Conservation (phyloP, 2,888 invertebrate genomes). For the Apodemia zela region DNA sequence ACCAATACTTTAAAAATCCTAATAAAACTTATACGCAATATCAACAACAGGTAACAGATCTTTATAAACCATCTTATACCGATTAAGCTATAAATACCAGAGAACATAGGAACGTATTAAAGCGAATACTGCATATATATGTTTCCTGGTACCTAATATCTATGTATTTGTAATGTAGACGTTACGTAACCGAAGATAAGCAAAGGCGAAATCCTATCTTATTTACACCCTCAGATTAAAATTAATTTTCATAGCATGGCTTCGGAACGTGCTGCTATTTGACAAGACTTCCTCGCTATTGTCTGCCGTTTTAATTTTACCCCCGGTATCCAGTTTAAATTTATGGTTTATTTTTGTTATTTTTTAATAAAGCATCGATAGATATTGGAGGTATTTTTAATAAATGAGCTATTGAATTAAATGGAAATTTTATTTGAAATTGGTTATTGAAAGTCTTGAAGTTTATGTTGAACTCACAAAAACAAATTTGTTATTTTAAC, state of each 20-base stretch:
- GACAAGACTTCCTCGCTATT: slow-evolving; percentile 48
- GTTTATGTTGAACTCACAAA: too few species aligned
- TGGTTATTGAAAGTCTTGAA: too few species aligned
- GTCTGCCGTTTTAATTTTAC: slow-evolving; percentile 64
- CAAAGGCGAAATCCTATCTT: slow-evolving; percentile 72
- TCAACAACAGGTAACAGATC: too few species aligned
- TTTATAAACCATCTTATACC: too few species aligned
- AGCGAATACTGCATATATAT: slow-evolving; percentile 16
- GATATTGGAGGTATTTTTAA: too few species aligned
- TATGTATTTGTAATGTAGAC: neutral
- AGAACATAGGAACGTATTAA: neutral
- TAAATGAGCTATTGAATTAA: too few species aligned
- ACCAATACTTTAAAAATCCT: too few species aligned
- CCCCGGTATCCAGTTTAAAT: slow-evolving; percentile 43
- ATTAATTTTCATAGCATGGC: slow-evolving; percentile 70
- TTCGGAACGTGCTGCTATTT: slow-evolving; percentile 51
- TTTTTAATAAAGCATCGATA: too few species aligned
- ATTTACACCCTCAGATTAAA: slow-evolving; percentile 70
- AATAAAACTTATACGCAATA: too few species aligned
- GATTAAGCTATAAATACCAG: too few species aligned
- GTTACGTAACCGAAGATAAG: slow-evolving; percentile 53
- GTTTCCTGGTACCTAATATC: slow-evolving; percentile 3
- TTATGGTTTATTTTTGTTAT: neutral
- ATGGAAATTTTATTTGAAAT: too few species aligned
- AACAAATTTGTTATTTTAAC: too few species aligned